A percentile compares a stretch with the other conserved stretches of the same genome.
Conservation (phyloP, 1,140 invertebrate species). For the Asbolus verrucosus region DNA sequence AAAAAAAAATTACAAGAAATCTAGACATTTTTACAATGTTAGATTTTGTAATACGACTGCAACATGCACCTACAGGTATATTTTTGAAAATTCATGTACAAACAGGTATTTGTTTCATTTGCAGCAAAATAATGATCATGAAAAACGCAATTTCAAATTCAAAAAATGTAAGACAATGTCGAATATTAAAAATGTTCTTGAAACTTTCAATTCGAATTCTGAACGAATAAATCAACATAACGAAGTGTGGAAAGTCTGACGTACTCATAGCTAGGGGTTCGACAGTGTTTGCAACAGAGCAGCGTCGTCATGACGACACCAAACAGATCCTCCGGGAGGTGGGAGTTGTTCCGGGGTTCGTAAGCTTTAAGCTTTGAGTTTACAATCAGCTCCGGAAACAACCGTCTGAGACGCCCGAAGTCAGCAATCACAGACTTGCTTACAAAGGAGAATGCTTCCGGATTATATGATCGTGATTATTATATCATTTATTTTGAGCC, state of each 20-base stretch:
- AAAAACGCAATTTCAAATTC: no score
- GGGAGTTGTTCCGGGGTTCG: conserved; percentile 22
- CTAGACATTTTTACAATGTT: no score
- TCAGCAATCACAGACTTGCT: conserved; percentile 55
- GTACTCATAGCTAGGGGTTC: conserved; percentile 6
- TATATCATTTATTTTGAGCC: conserved; percentile 32
- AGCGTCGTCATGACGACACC: conserved; percentile 51
- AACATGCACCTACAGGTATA: no score
- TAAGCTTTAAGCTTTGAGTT: conserved; percentile 53
- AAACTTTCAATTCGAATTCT: conserved; percentile 8
- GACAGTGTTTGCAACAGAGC: conserved; percentile 42
- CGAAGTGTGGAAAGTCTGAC: conserved; percentile 41
- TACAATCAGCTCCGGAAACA: conserved; percentile 57
- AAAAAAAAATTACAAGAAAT: no score
- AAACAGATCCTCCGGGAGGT: conserved; percentile 51
- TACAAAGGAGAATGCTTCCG: conserved; percentile 53
- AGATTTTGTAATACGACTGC: no score
- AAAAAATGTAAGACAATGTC: no score
- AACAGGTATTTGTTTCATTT: no score
- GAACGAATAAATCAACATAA: conserved; percentile 41
- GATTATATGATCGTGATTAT: conserved; percentile 50
- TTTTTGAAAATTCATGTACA: no score
- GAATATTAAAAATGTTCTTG: no score
- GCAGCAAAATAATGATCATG: no score
- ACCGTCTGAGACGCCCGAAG: conserved; percentile 51